Evolutionary conservation across 2,888 invertebrate genomes (phyloP).

Genomic region (Idaea biselata): DNA sequence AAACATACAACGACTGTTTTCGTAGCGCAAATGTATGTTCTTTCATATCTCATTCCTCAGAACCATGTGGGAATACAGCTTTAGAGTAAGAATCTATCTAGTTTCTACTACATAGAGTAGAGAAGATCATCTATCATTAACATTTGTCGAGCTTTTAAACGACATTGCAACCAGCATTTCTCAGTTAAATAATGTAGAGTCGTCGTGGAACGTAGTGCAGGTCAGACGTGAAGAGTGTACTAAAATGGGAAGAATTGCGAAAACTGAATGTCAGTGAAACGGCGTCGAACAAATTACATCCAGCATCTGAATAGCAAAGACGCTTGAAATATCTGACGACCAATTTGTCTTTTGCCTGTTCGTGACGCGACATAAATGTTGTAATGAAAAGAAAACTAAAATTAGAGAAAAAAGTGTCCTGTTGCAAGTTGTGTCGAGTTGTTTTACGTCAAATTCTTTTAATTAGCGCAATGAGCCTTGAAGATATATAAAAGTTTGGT

Average conservation of each 20-base stretch:
- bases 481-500: too few species aligned
- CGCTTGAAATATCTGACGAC: conserved; percentile 46
- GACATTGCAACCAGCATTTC: background rate
- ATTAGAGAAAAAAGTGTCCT: background rate
- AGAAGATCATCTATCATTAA: background rate
- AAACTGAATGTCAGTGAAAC: conserved; percentile 34
- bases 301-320: conserved; percentile 53
- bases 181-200: conserved; percentile 18
- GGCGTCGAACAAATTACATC: conserved; percentile 47
- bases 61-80: too few species aligned
- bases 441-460: too few species aligned
- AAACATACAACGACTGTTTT: too few species aligned
- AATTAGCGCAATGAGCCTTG: too few species aligned
- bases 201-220: conserved; percentile 30
- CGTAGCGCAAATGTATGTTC: too few species aligned
- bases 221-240: conserved; percentile 36
- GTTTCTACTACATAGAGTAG: too few species aligned
- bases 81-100: too few species aligned
- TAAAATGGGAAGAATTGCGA: conserved; percentile 25
- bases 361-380: conserved; percentile 28
- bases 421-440: conserved; percentile 1
- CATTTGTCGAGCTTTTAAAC: background rate
- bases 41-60: too few species aligned
- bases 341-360: conserved; percentile 45
- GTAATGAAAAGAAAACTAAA: background rate